Base-by-base conservation (phyloP, 2,113 vertebrate genomes). In the Lutjanus erythropterus region DNA sequence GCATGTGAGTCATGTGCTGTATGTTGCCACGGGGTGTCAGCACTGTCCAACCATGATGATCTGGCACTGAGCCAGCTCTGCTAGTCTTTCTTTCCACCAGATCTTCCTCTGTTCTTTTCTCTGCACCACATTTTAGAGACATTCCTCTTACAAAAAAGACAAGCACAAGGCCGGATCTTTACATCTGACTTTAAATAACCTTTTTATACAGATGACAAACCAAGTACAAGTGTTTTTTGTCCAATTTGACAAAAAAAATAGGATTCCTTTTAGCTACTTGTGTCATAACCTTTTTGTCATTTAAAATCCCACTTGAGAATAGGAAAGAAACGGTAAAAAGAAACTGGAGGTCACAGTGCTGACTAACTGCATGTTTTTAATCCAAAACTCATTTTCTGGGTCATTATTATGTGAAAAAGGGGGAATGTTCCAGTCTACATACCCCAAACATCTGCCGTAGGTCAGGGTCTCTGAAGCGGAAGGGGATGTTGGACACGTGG, bases 401-500 rank as follows among this genome's bases (percentile, higher is more conserved):
- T 58, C 35, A 5, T 47, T 65, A 21, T 72, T 70, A 72, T 42
- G n/a, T 42, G 25, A 46, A 66, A 50, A 56, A 8, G 42, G 21
- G 58, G 56, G 1, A 55, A 69, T 52, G 39, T 23, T 67, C 53
- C 4, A 0, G 50, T 69, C 21, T 37, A 92, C 97, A 93, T 94
- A 99, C 98, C 96, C 98, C 98, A 94, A 99, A 99, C 98, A 99
- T 99, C 93, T 99, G 98, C 58, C 98, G 96, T 73, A 99, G 96
- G 93, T 99, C 98, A 1, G 98, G 98, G 93, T 99, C 98, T 92
- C 98, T 93, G 94, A 99, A 99, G 75, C 98, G 97, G 94, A 99
- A 99, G 85, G 98, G 98, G 93, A 99, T 99, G 94, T 99, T 99
- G 75, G 98, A 99, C 75, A 99, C 98, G 16, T 99, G 98, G 73